Evolutionary conservation across 1,140 invertebrate species (phyloP).

Genomic region (Zaprionus africanus): DNA sequence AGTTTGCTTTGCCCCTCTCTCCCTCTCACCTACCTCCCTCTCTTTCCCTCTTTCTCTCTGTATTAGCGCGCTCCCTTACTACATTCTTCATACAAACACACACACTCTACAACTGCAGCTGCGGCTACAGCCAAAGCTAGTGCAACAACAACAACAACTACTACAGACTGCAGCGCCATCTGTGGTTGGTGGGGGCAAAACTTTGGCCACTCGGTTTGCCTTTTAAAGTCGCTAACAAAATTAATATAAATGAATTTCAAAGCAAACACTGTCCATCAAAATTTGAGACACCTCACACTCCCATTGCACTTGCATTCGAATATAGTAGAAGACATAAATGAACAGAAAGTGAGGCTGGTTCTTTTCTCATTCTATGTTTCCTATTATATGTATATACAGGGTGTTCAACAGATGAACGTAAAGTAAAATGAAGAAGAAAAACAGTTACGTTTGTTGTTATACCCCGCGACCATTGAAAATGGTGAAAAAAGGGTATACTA

Average conservation of each 20-base stretch:
- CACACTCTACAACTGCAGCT: not conserved
- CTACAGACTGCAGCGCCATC: not conserved
- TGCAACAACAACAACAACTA: not conserved
- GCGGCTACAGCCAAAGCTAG: not conserved
- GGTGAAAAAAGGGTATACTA: no score
- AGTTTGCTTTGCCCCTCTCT: constrained; percentile 56
- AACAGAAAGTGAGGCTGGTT: no score
- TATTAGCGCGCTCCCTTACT: not conserved
- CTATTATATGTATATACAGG: no score
- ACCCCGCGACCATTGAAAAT: no score
- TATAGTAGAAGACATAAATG: no score
- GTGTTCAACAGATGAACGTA: no score
- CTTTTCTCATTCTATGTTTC: no score
- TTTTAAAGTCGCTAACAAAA: constrained; percentile 3
- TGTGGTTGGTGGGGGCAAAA: not conserved
- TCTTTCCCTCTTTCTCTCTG: not conserved
- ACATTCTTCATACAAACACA: not conserved
- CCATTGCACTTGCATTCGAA: no score
- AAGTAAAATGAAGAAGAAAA: no score
- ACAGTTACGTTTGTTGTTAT: no score
- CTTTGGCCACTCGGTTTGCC: not conserved
- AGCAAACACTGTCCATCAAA: not conserved
- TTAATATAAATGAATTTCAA: not conserved
- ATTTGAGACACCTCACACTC: not conserved
- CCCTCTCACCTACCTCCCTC: not conserved